Evolutionary conservation across 2,888 invertebrate genomes (phyloP), one percentile per base, ranked within the genome.

Genomic region (Orthosia incerta): DNA sequence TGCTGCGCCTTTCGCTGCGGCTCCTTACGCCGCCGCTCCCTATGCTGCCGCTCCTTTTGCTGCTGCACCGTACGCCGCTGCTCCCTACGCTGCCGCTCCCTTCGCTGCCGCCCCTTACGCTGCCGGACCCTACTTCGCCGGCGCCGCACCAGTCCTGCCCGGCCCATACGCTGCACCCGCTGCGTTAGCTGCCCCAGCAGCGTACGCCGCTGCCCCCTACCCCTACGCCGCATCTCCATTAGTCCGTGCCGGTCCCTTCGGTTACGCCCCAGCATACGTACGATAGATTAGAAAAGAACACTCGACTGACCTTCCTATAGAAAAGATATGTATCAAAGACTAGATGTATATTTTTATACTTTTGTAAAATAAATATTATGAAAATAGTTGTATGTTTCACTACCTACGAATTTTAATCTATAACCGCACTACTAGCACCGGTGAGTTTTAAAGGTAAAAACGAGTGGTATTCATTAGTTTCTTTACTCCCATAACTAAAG

Each of bases 201-300:
- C 90, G 4, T 92, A 87, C 70, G 90, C 80, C 15, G 75, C 80
- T 12, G 75, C 83, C n/a, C 80, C 81, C 31, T 82, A 64, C 59
- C 74, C 83, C 81, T 91, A 92, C 68, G 90, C 86, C 26, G 83
- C 90, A 11, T 87, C 87, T 16, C 84, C 62, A 0, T 53, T 83
- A 2, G 59, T 82, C 12, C 81, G 83, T 45, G 72, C 81, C 13
- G 69, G 56, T 56, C 82, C 82, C 3, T 80, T 76, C 48, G 82
- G 82, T n/a, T 83, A 76, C 26, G 82, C 80, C 71, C 95, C 96
- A 89, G 94, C 96, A 20, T 95, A 92, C 86, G 95, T 95, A 71
- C 95, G 96, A 93, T 96, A 96, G 95, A 92, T 92, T 95, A 73
- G 87, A 90, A 93, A 91, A 91, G 88, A 94, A 93, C 89, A 91